Conservation (phyloP, 1,140 invertebrate species). For the Tetraneura akinire region DNA sequence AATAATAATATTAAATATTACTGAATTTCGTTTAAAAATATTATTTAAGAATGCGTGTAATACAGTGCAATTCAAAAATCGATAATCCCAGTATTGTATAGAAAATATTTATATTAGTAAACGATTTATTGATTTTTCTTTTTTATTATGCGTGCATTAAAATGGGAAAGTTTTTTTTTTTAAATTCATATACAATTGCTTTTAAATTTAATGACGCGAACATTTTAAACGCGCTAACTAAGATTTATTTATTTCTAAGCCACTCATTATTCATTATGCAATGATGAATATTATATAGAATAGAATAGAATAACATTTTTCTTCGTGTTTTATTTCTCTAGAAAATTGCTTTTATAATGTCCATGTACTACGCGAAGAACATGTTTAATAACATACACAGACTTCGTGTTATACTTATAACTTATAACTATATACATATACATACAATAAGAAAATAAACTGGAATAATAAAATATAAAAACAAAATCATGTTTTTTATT, state of each 20-base stretch:
- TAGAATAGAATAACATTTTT: constrained; percentile 28
- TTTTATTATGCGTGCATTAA: constrained; percentile 18
- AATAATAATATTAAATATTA: no score
- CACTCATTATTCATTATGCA: constrained; percentile 42
- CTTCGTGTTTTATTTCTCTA: constrained; percentile 2
- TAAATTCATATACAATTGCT: constrained; percentile 26
- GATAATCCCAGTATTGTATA: neutral
- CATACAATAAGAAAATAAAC: neutral
- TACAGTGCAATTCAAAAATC: neutral
- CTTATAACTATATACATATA: neutral
- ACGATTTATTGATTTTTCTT: constrained; percentile 1
- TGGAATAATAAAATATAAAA: constrained; percentile 17
- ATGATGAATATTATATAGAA: constrained; percentile 6
- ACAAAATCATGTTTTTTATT: constrained; percentile 28
- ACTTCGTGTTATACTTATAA: no score
- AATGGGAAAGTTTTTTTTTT: constrained; percentile 4
- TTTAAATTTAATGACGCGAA: constrained; percentile 43
- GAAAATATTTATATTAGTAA: constrained; percentile 5
- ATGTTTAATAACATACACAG: constrained; percentile 20
- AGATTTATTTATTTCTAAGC: constrained; percentile 35
- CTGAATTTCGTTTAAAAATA: no score
- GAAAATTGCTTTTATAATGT: constrained; percentile 38
- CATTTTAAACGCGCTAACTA: constrained; percentile 34
- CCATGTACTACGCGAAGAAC: constrained; percentile 9
- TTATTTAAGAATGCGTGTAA: no score